These are phyloP conservation scores for Eudyptes chrysolophus DNA, from an alignment of 2,113 vertebrate genomes.

Conservation along the genomic window DNA sequence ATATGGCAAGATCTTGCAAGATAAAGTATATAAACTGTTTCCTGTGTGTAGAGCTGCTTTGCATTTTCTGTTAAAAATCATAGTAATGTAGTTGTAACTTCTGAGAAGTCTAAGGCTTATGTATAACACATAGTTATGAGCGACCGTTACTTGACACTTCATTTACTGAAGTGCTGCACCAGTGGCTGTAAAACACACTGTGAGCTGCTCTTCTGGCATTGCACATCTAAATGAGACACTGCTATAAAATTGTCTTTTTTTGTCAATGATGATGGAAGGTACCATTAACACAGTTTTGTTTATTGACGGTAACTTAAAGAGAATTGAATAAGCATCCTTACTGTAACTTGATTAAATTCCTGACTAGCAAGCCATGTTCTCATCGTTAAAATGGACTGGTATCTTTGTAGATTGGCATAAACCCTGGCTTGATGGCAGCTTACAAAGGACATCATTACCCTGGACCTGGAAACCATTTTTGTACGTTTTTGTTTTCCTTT, in stretches of 20 bases:
- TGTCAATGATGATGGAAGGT: neutral
- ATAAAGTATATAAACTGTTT: neutral
- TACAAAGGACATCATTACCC: slow-evolving; percentile 97
- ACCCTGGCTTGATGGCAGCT: slow-evolving; percentile 97
- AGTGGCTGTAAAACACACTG: neutral
- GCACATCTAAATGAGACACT: neutral
- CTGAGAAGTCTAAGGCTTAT: neutral
- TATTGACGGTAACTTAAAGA: neutral
- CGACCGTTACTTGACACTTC: neutral
- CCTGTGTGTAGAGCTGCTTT: neutral
- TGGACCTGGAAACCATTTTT: slow-evolving; percentile 98
- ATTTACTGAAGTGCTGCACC: neutral
- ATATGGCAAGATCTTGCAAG: neutral
- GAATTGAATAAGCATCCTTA: neutral
- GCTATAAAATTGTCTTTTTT: neutral
- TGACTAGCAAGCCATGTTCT: neutral
- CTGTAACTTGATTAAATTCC: neutral
- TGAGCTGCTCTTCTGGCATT: neutral
- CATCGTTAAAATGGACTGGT: neutral
- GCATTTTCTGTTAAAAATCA: neutral
- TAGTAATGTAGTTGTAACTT: neutral
- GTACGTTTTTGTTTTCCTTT: slow-evolving; percentile 76
- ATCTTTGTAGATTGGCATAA: slow-evolving; percentile 92
- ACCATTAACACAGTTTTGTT: neutral
- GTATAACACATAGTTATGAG: neutral